Base-by-base conservation (phyloP, 2,888 invertebrate genomes). In the Kryphioiulus occultus region DNA sequence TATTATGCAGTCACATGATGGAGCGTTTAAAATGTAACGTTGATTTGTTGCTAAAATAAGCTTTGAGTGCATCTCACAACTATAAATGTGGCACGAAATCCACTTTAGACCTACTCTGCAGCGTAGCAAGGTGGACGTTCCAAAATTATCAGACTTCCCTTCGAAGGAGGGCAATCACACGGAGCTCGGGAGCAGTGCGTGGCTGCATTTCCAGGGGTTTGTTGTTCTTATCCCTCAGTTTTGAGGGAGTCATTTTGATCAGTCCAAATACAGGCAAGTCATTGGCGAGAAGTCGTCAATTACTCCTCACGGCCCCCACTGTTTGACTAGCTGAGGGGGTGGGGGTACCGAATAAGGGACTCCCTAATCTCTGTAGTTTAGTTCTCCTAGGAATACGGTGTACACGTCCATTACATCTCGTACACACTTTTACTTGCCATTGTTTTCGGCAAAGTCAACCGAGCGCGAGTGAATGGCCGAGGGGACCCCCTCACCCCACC, bases 381-480 rank as follows among this genome's bases (percentile, higher is more conserved):
- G 35, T 84, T 84, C 84, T 84, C 42, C 84, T 42, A 84, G 42
- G 42, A 84, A 84, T 39, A 84, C 42, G 39, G 84, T 84, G 84
- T 84, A 84, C 84, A 84, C 84, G 84, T 39, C 35, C 84, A 84
- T 84, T 84, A 84, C 84, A 84, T 84, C 84, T 35, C 84, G 84
- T 35, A 35, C 84, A 39, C 84, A 84, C 84, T 84, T 39, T 84
- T 35, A 84, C 35, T 84, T 35, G 84, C 84, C 84, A 84, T 84
- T 84, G 84, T 84, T 84, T 84, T 84, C 84, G 84, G 19, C 84
- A 84, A 35, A 84, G 84, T 84, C 84, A 84, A 84, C 84, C 84
- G 42, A 84, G 84, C 84, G 42, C n/a, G 22, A 84, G 84, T 32
- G 84, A 84, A 84, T 84, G 84, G 84, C 84, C 68, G 22, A 68